Evolutionary conservation across 2,888 invertebrate species (phyloP), one percentile per base, ranked within the genome.

Genomic region (Epinotia nisella): DNA sequence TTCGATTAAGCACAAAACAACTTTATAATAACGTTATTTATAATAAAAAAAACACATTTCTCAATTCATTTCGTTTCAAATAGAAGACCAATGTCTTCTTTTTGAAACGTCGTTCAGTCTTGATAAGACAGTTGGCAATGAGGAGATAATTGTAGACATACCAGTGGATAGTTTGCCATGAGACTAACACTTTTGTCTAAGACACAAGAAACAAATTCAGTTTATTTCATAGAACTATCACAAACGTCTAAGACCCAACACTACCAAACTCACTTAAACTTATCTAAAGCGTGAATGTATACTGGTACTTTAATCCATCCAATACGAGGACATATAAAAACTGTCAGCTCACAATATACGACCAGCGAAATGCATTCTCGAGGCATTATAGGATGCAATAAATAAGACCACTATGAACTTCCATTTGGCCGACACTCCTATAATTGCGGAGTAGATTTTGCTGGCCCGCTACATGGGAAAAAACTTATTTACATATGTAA

Each of bases 401-500:
- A 75, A 72, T 75, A 65, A 61, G 4, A 51, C 55, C 29, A 41
- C 61, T 70, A 55, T 39, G 29, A 61, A 19, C 45, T 70, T 41
- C 66, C 74, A 70, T 75, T 75, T 75, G 74, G 75, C 75, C 58
- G 10, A 56, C 67, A 49, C 59, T 60, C 15, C 29, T 69, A 53
- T 75, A 75, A 75, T 75, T 75, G 75, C 69, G 17, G 19, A 58
- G 55, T 56, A 71, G 75, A 53, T 64, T 58, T 53, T 62, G 55
- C 72, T 70, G 71, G 71, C 74, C 65, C 74, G 70, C 69, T 71
- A 35, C 51, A 68, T 35, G 66, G 45, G 51, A 58, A 73, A 71
- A 71, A 75, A 56, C n/a, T 24, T 60, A 76, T 77, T 76, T 71
- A 70, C 77, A 76, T 76, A 75, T 75, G 75, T 71, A 24, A 56